These are phyloP conservation scores for Ectropis grisescens DNA, from an alignment of 1,140 invertebrate species.

Conservation along the genomic window DNA sequence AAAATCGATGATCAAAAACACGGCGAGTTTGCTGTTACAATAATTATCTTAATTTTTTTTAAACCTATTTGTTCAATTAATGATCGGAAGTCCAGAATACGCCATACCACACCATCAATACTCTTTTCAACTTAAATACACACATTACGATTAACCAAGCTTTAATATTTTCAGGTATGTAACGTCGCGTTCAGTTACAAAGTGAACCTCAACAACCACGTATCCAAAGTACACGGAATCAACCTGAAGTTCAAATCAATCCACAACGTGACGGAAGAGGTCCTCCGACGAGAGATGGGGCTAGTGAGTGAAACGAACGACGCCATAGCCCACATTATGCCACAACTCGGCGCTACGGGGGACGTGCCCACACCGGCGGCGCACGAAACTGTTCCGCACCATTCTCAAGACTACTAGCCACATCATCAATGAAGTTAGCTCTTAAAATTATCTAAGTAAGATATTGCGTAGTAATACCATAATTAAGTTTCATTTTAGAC, in stretches of 20 bases:
- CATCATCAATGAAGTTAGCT: no score
- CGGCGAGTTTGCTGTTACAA: no score
- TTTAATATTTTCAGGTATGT: constrained; percentile 45
- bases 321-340: constrained; percentile 45
- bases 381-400: constrained; percentile 37
- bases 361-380: constrained; percentile 36
- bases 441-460: no score
- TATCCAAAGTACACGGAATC: constrained; percentile 55
- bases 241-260: constrained; percentile 65
- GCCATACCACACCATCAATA: no score
- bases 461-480: no score
- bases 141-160: no score
- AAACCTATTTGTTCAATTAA: no score
- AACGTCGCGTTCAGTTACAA: constrained; percentile 64
- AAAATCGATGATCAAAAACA: no score
- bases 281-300: constrained; percentile 45
- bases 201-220: constrained; percentile 64
- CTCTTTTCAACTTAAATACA: no score
- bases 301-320: constrained; percentile 34
- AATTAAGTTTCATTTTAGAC: no score
- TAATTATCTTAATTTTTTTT: no score
- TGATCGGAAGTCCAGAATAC: no score
- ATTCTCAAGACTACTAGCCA: constrained; percentile 17
- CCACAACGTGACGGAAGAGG: constrained; percentile 53
- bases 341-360: constrained; percentile 23